Conservation (phyloP, 1,140 invertebrate genomes). For the Marisa cornuarietis region DNA sequence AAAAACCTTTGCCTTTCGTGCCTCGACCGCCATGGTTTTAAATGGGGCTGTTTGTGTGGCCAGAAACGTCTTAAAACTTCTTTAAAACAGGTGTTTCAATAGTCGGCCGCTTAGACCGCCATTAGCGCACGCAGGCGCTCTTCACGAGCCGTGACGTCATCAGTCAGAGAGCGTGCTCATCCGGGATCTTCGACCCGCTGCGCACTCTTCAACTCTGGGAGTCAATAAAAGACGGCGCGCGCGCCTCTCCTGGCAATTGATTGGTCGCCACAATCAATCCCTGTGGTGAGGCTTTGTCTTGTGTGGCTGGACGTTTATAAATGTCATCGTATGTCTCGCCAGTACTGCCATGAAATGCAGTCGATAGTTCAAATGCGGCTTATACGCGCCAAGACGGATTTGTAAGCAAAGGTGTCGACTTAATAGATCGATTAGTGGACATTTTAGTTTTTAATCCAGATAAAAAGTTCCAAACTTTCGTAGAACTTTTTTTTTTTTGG, state of each 20-base stretch:
- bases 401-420: neutral
- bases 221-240: slow-evolving; percentile 22
- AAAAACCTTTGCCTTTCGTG: neutral
- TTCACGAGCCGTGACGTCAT: slow-evolving; percentile 22
- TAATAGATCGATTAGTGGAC: neutral
- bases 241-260: slow-evolving; percentile 9
- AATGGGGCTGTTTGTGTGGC: slow-evolving; percentile 2
- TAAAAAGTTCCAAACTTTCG: neutral
- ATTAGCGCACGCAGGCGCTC: neutral
- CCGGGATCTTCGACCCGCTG: slow-evolving; percentile 9
- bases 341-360: neutral
- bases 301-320: neutral
- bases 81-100: slow-evolving; percentile 24
- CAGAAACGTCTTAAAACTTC: neutral
- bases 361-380: neutral
- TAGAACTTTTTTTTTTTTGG: neutral
- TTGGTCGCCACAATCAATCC: slow-evolving; percentile 1
- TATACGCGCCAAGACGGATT: neutral
- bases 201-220: slow-evolving; percentile 13
- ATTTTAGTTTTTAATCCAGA: neutral
- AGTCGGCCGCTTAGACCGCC: neutral
- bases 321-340: neutral
- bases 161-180: slow-evolving; percentile 23
- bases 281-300: neutral
- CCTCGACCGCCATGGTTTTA: slow-evolving; percentile 3